phyloP scores from a whole-genome alignment of 1,140 invertebrate species.

The Drosophila sechellia region DNA sequence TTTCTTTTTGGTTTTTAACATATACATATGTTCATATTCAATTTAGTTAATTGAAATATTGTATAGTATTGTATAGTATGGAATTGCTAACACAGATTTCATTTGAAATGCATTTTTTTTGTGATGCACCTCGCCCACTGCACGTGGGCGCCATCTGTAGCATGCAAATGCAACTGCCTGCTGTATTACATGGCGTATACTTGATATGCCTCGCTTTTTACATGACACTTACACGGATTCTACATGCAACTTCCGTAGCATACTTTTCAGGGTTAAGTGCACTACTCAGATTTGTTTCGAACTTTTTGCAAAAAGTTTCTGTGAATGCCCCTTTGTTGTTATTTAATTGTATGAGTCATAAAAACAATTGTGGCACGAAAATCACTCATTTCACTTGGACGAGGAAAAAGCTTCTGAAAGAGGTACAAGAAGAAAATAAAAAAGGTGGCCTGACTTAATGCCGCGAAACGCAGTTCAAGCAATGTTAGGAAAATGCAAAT shows the following conservation, averaged over 20 bases:
- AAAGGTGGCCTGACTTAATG: slow-evolving; percentile 24
- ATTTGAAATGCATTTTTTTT: background rate
- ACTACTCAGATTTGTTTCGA: background rate
- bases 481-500: slow-evolving; percentile 12
- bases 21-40: no score
- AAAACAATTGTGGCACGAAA: slow-evolving; percentile 2
- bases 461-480: slow-evolving; percentile 20
- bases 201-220: slow-evolving; percentile 21
- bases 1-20: no score
- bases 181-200: slow-evolving; percentile 20
- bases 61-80: no score
- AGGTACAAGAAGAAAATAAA: background rate
- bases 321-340: background rate
- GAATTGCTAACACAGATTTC: no score
- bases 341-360: slow-evolving; percentile 15
- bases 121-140: background rate
- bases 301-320: background rate
- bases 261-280: slow-evolving; percentile 12
- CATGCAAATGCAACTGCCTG: slow-evolving; percentile 10
- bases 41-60: no score
- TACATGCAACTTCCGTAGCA: slow-evolving; percentile 32
- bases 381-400: background rate
- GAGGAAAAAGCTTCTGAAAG: background rate
- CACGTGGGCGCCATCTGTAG: slow-evolving; percentile 18
- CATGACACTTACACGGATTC: slow-evolving; percentile 7